Evolutionary conservation across 2,113 vertebrate species (phyloP).

Genomic region (Caretta caretta): DNA sequence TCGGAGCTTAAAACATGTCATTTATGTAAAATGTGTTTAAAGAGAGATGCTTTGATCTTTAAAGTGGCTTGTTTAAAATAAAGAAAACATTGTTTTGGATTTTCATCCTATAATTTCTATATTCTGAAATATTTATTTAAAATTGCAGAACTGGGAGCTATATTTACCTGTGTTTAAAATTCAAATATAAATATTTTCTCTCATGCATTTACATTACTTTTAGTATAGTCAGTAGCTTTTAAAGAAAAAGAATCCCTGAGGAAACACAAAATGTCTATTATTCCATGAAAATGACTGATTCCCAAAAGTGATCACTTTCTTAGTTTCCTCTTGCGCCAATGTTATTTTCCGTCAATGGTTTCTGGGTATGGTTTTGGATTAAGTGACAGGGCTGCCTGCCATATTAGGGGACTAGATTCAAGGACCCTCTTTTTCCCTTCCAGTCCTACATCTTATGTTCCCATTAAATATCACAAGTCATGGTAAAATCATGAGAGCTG

Average conservation of each 20-base stretch:
- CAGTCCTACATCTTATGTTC: background rate
- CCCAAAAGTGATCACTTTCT: background rate
- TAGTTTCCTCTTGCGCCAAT: background rate
- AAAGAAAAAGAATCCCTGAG: background rate
- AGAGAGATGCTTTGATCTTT: background rate
- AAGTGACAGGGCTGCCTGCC: background rate
- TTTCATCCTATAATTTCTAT: background rate
- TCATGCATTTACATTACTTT: background rate
- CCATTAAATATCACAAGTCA: background rate
- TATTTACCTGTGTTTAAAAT: background rate
- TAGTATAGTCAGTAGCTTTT: background rate
- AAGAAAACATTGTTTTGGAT: background rate
- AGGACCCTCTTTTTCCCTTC: background rate
- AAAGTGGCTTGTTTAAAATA: background rate
- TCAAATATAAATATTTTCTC: background rate
- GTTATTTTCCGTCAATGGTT: conserved; percentile 1
- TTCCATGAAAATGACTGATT: background rate
- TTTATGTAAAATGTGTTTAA: background rate
- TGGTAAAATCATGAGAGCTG: background rate
- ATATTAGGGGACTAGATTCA: background rate
- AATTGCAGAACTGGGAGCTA: background rate
- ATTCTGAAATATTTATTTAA: background rate
- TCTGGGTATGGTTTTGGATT: background rate
- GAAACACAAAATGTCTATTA: background rate
- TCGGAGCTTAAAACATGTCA: background rate